Percentiles rank a stretch among this genome's conserved stretches.
These are phyloP conservation scores for Ectropis crepuscularia DNA, from an alignment of 2,888 invertebrate species.

Conservation along the genomic window DNA sequence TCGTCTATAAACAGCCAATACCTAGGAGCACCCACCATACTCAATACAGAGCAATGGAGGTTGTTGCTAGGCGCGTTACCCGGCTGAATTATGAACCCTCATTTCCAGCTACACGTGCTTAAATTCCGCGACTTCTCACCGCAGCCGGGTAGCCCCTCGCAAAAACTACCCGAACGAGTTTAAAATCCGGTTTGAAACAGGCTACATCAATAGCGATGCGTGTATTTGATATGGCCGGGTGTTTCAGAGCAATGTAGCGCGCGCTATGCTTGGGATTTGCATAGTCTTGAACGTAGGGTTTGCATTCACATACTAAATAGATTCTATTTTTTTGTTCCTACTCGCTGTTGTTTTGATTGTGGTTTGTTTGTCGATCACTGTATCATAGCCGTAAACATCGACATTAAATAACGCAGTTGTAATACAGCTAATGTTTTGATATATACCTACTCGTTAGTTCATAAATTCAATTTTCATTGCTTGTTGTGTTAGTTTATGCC, in stretches of 20 bases:
- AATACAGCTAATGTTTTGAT: no score
- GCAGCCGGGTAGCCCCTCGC: constrained; percentile 13
- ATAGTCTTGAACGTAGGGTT: constrained; percentile 56
- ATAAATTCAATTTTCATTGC: no score
- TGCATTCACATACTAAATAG: constrained; percentile 60
- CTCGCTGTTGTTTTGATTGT: constrained; percentile 41
- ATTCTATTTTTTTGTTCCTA: constrained; percentile 53
- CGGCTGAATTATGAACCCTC: constrained; percentile 44
- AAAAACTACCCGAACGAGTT: constrained; percentile 18
- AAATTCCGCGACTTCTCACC: constrained; percentile 19
- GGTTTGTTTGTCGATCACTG: not conserved
- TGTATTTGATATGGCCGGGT: constrained; percentile 45
- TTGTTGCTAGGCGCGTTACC: constrained; percentile 57
- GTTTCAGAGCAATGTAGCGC: constrained; percentile 51
- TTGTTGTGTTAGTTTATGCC: no score
- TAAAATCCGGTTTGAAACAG: constrained; percentile 6
- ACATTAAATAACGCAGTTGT: no score
- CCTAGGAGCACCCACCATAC: not conserved
- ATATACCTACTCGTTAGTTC: no score
- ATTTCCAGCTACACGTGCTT: constrained; percentile 21
- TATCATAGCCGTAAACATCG: no score
- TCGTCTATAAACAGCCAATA: constrained; percentile 17
- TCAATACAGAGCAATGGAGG: constrained; percentile 10
- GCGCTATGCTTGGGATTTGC: constrained; percentile 59
- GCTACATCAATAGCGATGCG: not conserved